Conservation (phyloP, 2,888 invertebrate genomes). For the Polydrusus cervinus region DNA sequence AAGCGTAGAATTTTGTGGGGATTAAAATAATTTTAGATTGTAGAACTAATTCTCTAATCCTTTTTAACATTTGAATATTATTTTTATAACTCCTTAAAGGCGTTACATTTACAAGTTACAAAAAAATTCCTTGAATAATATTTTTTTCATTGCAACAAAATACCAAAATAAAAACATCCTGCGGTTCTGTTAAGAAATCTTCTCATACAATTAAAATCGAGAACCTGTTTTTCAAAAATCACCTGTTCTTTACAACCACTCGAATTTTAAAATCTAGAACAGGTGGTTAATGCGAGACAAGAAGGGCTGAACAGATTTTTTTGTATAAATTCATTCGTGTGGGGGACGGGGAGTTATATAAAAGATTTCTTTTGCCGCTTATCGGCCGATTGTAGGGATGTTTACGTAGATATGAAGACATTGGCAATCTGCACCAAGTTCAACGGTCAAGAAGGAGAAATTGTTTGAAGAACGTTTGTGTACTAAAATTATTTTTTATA, state of each 20-base stretch:
- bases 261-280: constrained; percentile 37
- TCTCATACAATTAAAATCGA: constrained; percentile 35
- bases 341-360: constrained; percentile 13
- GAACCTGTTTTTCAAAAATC: constrained; percentile 35
- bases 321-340: constrained; percentile 13
- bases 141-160: no score
- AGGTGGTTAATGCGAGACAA: constrained; percentile 35
- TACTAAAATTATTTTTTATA: no score
- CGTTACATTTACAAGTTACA: no score
- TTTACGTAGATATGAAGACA: background rate
- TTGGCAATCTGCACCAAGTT: constrained; percentile 1
- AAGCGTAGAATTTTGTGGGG: no score
- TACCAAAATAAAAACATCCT: constrained; percentile 3
- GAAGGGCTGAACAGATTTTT: constrained; percentile 27
- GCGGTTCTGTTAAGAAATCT: background rate
- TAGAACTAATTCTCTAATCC: no score
- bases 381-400: constrained; percentile 14
- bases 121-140: no score
- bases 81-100: no score
- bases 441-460: no score
- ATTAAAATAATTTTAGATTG: no score
- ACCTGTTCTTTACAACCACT: constrained; percentile 31
- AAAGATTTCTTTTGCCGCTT: constrained; percentile 20
- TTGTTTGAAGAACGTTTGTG: no score
- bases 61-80: no score